Percentiles rank a stretch among this genome's conserved stretches.
Conservation (phyloP, 2,888 invertebrate species). For the Marronus borbonicus region DNA sequence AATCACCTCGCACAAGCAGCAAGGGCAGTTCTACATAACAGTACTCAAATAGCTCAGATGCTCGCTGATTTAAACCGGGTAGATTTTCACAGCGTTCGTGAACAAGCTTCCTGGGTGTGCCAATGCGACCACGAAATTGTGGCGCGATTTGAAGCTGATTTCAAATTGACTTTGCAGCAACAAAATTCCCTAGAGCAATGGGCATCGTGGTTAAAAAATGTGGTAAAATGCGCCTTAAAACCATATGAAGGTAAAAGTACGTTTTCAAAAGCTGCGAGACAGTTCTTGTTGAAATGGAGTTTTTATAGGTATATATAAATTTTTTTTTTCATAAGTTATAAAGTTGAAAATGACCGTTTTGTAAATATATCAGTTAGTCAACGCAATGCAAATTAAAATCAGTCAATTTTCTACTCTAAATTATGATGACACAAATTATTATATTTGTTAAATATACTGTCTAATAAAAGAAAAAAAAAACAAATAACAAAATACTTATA, state of each 20-base stretch:
- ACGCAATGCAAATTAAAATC: too few species aligned
- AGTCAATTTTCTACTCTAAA: too few species aligned
- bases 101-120: conserved; percentile 97
- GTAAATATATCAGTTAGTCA: too few species aligned
- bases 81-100: conserved; percentile 96
- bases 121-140: conserved; percentile 90
- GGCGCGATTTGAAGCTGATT: conserved; percentile 89
- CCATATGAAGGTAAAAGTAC: conserved; percentile 89
- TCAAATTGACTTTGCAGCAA: conserved; percentile 91
- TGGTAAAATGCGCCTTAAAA: conserved; percentile 91
- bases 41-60: conserved; percentile 97
- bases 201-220: conserved; percentile 97
- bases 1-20: conserved; percentile 97
- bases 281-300: conserved; percentile 98
- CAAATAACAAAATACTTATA: too few species aligned
- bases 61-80: conserved; percentile 96
- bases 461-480: too few species aligned
- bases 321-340: neutral
- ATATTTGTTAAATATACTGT: too few species aligned
- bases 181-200: conserved; percentile 97
- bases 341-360: too few species aligned
- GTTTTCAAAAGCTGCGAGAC: conserved; percentile 88
- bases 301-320: conserved; percentile 85
- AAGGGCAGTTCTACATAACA: conserved; percentile 95
- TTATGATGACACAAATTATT: too few species aligned